Conservation (phyloP, 2,888 invertebrate genomes). For the Lutraria lutraria region DNA sequence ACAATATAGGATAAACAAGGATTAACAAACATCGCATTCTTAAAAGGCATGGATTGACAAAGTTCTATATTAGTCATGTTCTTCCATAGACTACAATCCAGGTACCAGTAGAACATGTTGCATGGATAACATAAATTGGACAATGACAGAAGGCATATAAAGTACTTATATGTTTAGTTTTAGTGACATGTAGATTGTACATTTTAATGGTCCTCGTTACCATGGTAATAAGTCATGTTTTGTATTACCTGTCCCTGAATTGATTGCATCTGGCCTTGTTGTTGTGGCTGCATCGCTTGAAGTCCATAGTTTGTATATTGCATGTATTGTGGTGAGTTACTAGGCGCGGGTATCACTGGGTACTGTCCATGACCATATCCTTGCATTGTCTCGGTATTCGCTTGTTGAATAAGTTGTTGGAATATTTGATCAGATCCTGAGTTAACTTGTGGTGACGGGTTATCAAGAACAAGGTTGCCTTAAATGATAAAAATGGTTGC, state of each 20-base stretch:
- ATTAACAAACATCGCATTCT: no score
- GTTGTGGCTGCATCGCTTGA: not conserved
- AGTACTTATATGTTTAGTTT: no score
- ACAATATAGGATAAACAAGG: no score
- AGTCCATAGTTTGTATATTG: constrained; percentile 39
- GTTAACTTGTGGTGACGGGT: not conserved
- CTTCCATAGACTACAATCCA: no score
- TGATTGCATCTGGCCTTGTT: not conserved
- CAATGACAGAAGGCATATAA: no score
- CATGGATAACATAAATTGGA: no score
- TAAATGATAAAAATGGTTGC: not conserved
- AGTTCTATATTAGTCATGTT: no score
- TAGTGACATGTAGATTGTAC: no score
- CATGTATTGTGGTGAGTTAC: constrained; percentile 1
- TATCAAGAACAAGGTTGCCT: constrained; percentile 48
- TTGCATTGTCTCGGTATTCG: constrained; percentile 31
- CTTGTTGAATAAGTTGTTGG: constrained; percentile 36
- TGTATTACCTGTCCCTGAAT: not conserved
- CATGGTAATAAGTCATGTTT: not conserved
- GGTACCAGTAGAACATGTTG: no score
- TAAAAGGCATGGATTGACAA: no score
- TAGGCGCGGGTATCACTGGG: constrained; percentile 35
- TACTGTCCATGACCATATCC: constrained; percentile 46
- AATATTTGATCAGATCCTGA: constrained; percentile 23
- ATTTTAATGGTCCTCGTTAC: no score